Evolutionary conservation across 2,113 vertebrate genomes (phyloP), one percentile per base, ranked within the genome.

Genomic region (Phasianus colchicus): DNA sequence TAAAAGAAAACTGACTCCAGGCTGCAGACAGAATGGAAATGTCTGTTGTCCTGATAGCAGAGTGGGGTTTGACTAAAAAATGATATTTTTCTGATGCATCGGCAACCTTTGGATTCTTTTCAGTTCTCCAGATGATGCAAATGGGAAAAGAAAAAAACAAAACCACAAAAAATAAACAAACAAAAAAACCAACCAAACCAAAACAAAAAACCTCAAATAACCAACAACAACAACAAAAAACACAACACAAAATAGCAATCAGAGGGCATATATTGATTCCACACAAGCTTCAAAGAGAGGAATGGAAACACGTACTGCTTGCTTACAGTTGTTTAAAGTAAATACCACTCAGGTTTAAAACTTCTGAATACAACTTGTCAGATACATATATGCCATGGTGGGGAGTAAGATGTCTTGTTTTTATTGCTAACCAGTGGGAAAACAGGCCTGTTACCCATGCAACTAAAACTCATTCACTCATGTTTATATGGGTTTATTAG

Each of bases 1-100:
- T 61, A 75, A 79, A 96, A 93, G 52, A 43, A 80, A 91, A 86
- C 82, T 93, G 58, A 88, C 63, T 95, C 43, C 27, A 52, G 58
- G 72, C 81, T 97, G 66, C 43, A 65, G 38, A 43, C 81, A 69
- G 72, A 72, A 89, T 74, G 88, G 64, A 92, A 88, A 72, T 88
- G 47, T 76, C 69, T 94, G 7, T 70, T 88, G 24, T 89, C 16
- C 43, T 74, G 45, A 84, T 42, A 76, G 61, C 20, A 79, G 54
- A 78, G 81, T 12, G 6, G 30, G 70, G 83, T 92, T 89, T 95
- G 54, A 71, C 52, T 86, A 32, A 83, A 93, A 65, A 11, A 22
- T 29, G 43, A 40, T 10, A 36, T 77, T 92, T 88, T 88, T 76
- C 72, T 86, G 75, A 86, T 10, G 71, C 12, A 45, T 60, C 43